These are phyloP conservation scores for Vandiemenella viatica DNA, from an alignment of 2,888 invertebrate species.

Conservation along the genomic window DNA sequence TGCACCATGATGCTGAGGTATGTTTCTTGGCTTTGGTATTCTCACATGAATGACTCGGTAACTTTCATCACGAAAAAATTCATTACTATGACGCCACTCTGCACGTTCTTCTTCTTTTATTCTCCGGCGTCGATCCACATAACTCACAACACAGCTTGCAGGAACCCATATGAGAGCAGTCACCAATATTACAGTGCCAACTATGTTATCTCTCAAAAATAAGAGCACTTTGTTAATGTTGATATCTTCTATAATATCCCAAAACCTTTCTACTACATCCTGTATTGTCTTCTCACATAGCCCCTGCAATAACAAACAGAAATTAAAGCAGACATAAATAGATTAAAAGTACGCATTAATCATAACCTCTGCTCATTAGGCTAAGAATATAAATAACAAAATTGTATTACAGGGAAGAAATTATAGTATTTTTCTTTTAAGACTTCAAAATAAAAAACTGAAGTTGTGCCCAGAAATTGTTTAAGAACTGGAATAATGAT, in stretches of 20 bases:
- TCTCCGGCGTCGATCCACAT: conserved; percentile 62
- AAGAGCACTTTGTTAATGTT: conserved; percentile 83
- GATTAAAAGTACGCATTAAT: too few species aligned
- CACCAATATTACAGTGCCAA: conserved; percentile 79
- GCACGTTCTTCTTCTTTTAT: conserved; percentile 53
- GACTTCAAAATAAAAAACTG: too few species aligned
- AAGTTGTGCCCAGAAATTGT: too few species aligned
- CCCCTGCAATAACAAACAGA: conserved; percentile 45
- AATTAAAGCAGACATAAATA: too few species aligned
- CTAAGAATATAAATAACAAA: too few species aligned
- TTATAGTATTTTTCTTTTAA: too few species aligned
- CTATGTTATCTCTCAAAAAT: conserved; percentile 83
- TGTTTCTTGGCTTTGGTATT: conserved; percentile 9
- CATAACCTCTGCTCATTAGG: too few species aligned
- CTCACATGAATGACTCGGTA: conserved; percentile 12
- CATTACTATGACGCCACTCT: conserved; percentile 41
- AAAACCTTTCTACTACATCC: conserved; percentile 89
- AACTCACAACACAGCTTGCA: conserved; percentile 73
- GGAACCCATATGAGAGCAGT: conserved; percentile 93
- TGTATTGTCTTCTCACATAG: conserved; percentile 87
- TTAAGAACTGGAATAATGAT: too few species aligned
- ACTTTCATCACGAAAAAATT: conserved; percentile 14
- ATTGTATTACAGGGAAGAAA: too few species aligned
- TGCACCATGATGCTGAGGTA: not conserved
- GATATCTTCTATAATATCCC: conserved; percentile 94